Evolutionary conservation across 2,113 vertebrate species (phyloP), one percentile per base, ranked within the genome.

Genomic region (Oncorhynchus clarkii): DNA sequence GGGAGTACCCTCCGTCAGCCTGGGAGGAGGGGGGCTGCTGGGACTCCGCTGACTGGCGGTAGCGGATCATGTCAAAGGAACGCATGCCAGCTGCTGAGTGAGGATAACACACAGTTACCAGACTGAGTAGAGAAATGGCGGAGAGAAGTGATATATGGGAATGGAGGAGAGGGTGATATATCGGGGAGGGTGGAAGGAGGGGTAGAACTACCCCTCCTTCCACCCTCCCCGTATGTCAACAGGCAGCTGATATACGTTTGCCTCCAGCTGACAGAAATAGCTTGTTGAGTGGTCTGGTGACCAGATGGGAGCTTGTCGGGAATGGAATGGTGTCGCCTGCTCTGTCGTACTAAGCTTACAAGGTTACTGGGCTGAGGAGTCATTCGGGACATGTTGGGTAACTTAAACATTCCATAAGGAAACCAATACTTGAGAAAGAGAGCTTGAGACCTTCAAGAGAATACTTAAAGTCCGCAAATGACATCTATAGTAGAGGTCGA

Each of bases 51-150:
- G 93, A 88, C 1, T 90, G 84, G 57, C 95, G 93, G 68, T 95
- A 98, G 75, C 96, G 95, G 84, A 93, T 93, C 76, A 95, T 88
- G 2, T 99, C 96, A 0, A 95, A 98, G 80, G 92, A 67, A 89
- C 94, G 89, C 73, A 91, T 80, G 49, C 95, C 94, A 78, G 79
- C 97, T 96, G 80, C 13, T 20, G 49, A 39, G 67, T 20, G 49
- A 39, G 65, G 13, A 49, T 70, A 78, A 51, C 85, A 14, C 20
- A 60, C 26, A 79, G 54, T 1, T 22, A 62, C 48, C 69, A 67
- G 39, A 29, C 65, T 69, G 13, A 71, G 34, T 39, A 39, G 39
- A 39, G 39, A 39, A 39, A 39, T 9, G 39, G 7, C 0, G 9
- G 39, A 11, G 39, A 45, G 68, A 60, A 76, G 31, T 34, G 31